Base-by-base conservation (phyloP, 2,888 invertebrate genomes). In the Drosophila borborema region DNA sequence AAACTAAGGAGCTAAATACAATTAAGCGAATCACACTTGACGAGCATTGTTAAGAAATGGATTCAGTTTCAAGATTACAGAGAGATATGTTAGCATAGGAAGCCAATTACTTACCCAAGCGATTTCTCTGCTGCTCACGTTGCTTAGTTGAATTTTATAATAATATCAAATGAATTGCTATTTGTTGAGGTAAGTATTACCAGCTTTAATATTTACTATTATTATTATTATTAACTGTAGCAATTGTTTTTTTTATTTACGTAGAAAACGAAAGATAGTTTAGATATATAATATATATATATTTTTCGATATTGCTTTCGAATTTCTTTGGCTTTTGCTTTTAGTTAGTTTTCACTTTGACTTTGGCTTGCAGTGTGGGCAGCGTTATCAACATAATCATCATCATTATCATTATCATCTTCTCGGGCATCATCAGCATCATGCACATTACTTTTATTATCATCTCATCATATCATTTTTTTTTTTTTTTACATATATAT, bases 321-420 rank as follows among this genome's bases (percentile, higher is more conserved):
- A 43, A 28, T 55, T 58, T 49, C 45, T 55, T 36, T 60, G 43
- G 48, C 56, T 61, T 48, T 64, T 49, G 34, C 40, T 60, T 60
- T 60, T 34, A 79, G 78, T 86, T 73, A 72, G 62, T 74, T 80
- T 74, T 60, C 56, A 72, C 67, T 62, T 74, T 81, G 71, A 80
- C 58, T 72, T 85, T 86, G 63, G 58, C 66, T 67, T 60, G 69
- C 40, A 46, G 43, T 58, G 53, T 51, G 48, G 34, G 40, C 58
- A 48, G 66, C 49, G 67, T 78, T 58, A 66, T 58, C 55, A 77
- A 56, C 46, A 53, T 46, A 31, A 70, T 70, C 38, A 72, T 72
- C 55, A 41, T 45, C 18, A 46, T 20, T 23, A 65, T 38, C 51
- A 40, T 40, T 40, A 54, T 28, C 36, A 65, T 28, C 49, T 41